Evolutionary conservation across 2,797 vertebrate species (phyloP).

Genomic region (Psittacula echo): DNA sequence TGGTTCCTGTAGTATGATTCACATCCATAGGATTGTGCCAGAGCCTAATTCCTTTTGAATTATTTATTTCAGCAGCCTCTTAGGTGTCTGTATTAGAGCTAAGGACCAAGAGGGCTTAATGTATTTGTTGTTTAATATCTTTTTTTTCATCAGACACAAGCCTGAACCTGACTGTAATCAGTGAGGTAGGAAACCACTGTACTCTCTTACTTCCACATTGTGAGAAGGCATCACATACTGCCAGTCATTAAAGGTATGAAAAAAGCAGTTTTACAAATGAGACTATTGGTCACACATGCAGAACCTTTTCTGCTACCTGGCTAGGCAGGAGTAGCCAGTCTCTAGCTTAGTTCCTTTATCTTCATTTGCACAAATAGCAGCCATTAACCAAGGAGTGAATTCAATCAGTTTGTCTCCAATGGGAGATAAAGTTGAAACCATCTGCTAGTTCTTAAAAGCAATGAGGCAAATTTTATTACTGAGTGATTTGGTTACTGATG

Average conservation of each 20-base stretch:
- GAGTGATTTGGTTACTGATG: constrained; percentile 60
- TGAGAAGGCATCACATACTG: background rate
- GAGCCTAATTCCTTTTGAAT: background rate
- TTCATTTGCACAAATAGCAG: constrained; percentile 66
- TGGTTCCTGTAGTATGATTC: background rate
- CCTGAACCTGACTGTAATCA: background rate
- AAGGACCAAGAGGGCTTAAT: background rate
- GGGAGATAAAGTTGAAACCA: constrained; percentile 71
- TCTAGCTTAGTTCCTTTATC: constrained; percentile 57
- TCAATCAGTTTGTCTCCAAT: constrained; percentile 66
- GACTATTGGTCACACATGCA: background rate
- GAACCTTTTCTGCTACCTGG: constrained; percentile 12
- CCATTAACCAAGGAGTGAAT: constrained; percentile 62
- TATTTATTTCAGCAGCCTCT: background rate
- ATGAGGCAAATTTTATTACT: constrained; percentile 71
- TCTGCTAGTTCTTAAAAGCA: constrained; percentile 71
- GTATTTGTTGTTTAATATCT: background rate
- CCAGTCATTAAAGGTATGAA: background rate
- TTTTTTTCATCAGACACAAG: background rate
- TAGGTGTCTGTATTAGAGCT: background rate
- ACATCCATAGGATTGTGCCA: background rate
- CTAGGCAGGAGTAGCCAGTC: background rate
- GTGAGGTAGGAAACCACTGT: background rate
- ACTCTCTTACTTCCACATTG: background rate
- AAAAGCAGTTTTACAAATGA: background rate